Conservation (phyloP, 2,797 vertebrate species). For the Xyrichtys novacula region DNA sequence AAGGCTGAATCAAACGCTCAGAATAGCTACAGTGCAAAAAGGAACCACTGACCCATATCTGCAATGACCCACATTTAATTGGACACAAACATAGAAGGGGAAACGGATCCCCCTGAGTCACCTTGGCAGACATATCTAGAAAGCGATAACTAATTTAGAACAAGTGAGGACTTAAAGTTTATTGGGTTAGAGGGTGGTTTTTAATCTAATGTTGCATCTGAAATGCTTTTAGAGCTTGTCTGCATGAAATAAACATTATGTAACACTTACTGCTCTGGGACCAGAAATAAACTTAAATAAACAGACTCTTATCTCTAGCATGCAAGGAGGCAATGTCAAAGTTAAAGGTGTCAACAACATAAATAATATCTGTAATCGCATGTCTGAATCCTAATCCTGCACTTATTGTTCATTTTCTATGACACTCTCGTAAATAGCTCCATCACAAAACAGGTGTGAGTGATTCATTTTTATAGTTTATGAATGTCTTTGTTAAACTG, state of each 20-base stretch:
- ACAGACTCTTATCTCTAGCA: background rate
- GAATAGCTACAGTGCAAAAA: slow-evolving; percentile 73
- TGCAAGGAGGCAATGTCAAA: background rate
- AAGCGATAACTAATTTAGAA: slow-evolving; percentile 30
- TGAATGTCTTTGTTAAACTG: too few relatives aligned
- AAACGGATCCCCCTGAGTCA: slow-evolving; percentile 45
- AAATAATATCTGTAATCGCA: background rate
- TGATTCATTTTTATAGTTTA: too few relatives aligned
- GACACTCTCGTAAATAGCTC: background rate
- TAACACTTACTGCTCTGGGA: too few relatives aligned
- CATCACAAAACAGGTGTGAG: background rate
- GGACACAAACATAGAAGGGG: slow-evolving; percentile 49
- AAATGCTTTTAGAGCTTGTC: background rate
- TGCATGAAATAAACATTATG: too few relatives aligned
- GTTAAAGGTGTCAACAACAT: background rate
- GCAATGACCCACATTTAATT: slow-evolving; percentile 79
- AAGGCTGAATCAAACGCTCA: slow-evolving; percentile 56
- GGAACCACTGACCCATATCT: slow-evolving; percentile 79
- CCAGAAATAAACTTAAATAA: background rate
- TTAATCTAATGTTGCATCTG: background rate
- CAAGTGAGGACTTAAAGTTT: background rate
- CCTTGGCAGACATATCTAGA: slow-evolving; percentile 32
- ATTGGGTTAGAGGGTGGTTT: slow-evolving; percentile 1
- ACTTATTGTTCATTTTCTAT: background rate
- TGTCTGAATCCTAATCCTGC: background rate